Conservation (phyloP, 2,113 vertebrate genomes). For the Pseudorectes ferrugineus region DNA sequence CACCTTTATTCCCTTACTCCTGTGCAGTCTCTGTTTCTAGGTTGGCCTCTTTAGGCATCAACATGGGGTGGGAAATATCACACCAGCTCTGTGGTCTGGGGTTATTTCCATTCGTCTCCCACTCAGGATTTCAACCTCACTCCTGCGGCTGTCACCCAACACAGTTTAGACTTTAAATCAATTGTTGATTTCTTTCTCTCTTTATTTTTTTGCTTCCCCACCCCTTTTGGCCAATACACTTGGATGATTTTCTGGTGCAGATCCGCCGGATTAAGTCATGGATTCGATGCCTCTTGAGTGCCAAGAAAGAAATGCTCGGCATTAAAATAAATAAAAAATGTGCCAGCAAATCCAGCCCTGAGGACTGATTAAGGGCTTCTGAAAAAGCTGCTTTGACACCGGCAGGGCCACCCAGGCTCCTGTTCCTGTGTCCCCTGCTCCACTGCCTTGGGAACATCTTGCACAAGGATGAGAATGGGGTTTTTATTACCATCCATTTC, state of each 20-base stretch:
- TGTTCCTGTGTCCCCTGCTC: neutral
- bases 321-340: neutral
- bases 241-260: slow-evolving; percentile 9
- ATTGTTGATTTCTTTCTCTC: neutral
- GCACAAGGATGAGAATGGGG: neutral
- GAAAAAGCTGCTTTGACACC: neutral
- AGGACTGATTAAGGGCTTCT: neutral
- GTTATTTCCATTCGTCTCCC: neutral
- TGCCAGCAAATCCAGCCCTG: neutral
- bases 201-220: neutral
- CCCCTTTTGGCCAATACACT: slow-evolving; percentile 11
- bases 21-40: too few relatives aligned
- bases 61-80: neutral
- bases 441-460: neutral
- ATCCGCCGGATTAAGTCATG: neutral
- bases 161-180: neutral
- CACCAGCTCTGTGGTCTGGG: neutral
- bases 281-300: neutral
- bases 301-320: neutral
- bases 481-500: neutral
- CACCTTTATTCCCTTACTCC: too few relatives aligned
- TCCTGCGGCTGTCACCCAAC: neutral
- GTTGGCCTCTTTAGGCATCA: too few relatives aligned
- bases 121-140: neutral
- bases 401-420: neutral